These are phyloP conservation scores for Bubo blakistoni DNA, from an alignment of 2,113 vertebrate genomes.

Conservation along the genomic window DNA sequence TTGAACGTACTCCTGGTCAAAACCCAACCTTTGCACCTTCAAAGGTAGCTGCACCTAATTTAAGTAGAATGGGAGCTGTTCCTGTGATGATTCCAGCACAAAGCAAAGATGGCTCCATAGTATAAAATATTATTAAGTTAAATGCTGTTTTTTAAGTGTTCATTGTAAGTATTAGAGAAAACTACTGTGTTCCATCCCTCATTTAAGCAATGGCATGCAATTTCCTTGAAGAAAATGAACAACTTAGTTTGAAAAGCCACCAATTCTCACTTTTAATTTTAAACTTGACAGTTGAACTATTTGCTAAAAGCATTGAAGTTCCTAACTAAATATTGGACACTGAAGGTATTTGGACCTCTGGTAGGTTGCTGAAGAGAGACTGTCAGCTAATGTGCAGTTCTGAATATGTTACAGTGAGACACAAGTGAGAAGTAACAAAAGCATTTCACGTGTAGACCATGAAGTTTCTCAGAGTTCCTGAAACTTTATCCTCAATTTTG, in stretches of 20 bases:
- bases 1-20: constrained; percentile 80
- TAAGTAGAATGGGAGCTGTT: constrained; percentile 96
- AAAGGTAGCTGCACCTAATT: constrained; percentile 90
- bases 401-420: constrained; percentile 28
- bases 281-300: constrained; percentile 19
- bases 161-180: constrained; percentile 40
- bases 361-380: constrained; percentile 26
- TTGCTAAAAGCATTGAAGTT: background rate
- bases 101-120: constrained; percentile 95
- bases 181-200: constrained; percentile 15
- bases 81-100: constrained; percentile 97
- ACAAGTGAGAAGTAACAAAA: background rate
- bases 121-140: constrained; percentile 77
- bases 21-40: constrained; percentile 75
- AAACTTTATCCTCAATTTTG: background rate
- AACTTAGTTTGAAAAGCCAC: constrained; percentile 35
- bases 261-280: constrained; percentile 1
- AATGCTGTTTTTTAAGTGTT: constrained; percentile 29
- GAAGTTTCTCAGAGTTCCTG: constrained; percentile 11
- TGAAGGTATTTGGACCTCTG: constrained; percentile 26
- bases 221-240: constrained; percentile 15
- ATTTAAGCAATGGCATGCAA: constrained; percentile 48
- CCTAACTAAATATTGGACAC: background rate
- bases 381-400: constrained; percentile 30
- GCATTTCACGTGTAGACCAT: background rate